These are phyloP conservation scores for Orchestia grillus DNA, from an alignment of 1,140 invertebrate genomes.

Conservation along the genomic window DNA sequence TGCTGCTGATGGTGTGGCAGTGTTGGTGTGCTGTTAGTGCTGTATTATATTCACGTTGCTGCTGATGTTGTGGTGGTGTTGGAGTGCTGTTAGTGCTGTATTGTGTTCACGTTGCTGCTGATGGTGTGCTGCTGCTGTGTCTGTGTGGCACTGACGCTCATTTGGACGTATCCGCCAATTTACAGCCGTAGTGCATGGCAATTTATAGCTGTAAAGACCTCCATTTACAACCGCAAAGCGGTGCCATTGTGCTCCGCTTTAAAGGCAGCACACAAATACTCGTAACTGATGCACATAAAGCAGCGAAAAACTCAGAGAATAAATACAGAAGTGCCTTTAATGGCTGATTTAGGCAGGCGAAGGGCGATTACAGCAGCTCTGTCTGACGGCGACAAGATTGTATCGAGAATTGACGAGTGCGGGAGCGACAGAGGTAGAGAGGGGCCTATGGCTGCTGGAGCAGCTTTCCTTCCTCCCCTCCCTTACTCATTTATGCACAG, in stretches of 20 bases:
- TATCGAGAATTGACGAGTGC: constrained; percentile 1
- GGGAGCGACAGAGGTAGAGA: neutral
- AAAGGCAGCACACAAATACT: neutral
- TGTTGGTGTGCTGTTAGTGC: neutral
- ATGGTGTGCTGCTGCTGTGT: neutral
- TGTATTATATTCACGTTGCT: too few relatives aligned
- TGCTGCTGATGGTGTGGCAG: too few relatives aligned
- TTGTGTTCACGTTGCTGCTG: neutral
- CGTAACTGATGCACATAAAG: neutral
- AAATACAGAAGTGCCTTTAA: neutral
- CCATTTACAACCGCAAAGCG: neutral
- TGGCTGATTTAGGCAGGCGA: constrained; percentile 23
- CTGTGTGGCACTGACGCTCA: neutral
- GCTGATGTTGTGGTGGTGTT: neutral
- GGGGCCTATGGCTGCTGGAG: neutral
- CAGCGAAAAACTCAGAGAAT: neutral
- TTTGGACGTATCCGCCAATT: neutral
- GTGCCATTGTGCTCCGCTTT: neutral
- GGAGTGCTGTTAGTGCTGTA: too few relatives aligned
- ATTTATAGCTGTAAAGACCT: neutral
- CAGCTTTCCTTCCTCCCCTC: too few relatives aligned
- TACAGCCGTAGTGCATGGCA: neutral
- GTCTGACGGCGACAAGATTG: constrained; percentile 19
- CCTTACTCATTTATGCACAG: too few relatives aligned
- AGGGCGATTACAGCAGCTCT: neutral